Evolutionary conservation across 2,888 invertebrate genomes (phyloP).

Genomic region (Campopleginae sp.): DNA sequence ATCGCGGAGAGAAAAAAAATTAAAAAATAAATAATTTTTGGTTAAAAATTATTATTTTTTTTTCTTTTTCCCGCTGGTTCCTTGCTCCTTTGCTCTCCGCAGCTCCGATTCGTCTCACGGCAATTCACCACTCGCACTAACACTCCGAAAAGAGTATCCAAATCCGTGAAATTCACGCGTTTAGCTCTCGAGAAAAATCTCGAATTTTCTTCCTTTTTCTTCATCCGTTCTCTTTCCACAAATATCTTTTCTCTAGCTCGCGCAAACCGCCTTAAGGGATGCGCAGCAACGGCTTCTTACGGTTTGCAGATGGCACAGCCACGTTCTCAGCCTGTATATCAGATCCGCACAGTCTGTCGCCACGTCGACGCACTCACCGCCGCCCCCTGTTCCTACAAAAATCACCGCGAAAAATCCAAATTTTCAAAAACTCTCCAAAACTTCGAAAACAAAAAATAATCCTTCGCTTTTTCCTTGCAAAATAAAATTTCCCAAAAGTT

Average conservation of each 20-base stretch:
- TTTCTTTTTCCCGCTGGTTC: slow-evolving; percentile 37
- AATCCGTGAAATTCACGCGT: slow-evolving; percentile 1
- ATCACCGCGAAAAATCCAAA: slow-evolving; percentile 14
- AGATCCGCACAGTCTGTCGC: slow-evolving; percentile 84
- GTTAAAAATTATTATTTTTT: slow-evolving; percentile 24
- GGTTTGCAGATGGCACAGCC: slow-evolving; percentile 84
- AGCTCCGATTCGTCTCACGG: slow-evolving; percentile 3
- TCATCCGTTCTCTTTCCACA: slow-evolving; percentile 33
- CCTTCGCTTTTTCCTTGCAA: neutral
- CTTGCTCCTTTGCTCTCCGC: neutral
- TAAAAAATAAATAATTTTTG: slow-evolving; percentile 15
- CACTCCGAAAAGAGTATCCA: slow-evolving; percentile 20
- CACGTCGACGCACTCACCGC: slow-evolving; percentile 82
- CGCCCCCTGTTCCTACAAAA: slow-evolving; percentile 80
- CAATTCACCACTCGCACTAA: slow-evolving; percentile 21
- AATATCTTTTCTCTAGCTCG: slow-evolving; percentile 66
- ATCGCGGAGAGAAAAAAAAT: slow-evolving; percentile 39
- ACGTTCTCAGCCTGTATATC: slow-evolving; percentile 84
- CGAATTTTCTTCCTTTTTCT: slow-evolving; percentile 5
- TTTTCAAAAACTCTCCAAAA: neutral
- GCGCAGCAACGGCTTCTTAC: slow-evolving; percentile 83
- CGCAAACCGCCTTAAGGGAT: slow-evolving; percentile 81
- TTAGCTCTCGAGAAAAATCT: slow-evolving; percentile 2
- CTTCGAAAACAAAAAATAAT: neutral
- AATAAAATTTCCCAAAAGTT: neutral